A percentile compares a stretch with the other conserved stretches of the same genome.
These are phyloP conservation scores for Leptopilina myrica DNA, from an alignment of 2,888 invertebrate species.

Conservation along the genomic window DNA sequence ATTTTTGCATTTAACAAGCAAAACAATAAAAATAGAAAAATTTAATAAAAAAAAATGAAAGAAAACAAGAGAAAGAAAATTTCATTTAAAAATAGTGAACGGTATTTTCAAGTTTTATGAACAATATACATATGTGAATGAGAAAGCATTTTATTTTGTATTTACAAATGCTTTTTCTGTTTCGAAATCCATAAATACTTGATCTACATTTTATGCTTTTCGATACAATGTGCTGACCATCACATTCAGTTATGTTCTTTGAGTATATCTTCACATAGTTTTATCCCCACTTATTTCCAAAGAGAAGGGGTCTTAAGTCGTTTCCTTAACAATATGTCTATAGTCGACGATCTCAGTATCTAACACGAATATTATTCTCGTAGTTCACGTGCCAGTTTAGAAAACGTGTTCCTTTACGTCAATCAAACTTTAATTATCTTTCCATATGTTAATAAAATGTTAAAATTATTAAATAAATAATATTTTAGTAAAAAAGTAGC, in stretches of 20 bases:
- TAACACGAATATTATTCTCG: neutral
- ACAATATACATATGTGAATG: neutral
- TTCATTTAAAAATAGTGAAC: no score
- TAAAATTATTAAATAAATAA: neutral
- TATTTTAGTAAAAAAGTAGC: neutral
- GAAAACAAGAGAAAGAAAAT: no score
- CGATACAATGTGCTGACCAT: neutral
- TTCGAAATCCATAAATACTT: neutral
- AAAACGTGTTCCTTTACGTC: neutral
- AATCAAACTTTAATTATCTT: neutral
- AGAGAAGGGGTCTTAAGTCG: conserved; percentile 20
- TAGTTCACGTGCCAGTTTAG: neutral
- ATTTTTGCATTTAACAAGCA: no score
- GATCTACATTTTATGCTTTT: conserved; percentile 1
- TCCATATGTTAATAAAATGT: conserved; percentile 21
- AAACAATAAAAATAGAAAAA: no score
- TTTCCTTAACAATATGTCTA: neutral
- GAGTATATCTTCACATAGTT: neutral
- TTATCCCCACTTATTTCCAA: conserved; percentile 22
- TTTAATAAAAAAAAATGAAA: no score
- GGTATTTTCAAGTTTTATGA: neutral
- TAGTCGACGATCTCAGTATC: neutral
- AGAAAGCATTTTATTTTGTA: neutral
- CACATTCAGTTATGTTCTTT: conserved; percentile 3
- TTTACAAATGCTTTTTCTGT: neutral